These are phyloP conservation scores for human DNA, from an alignment of 2,113 vertebrate genomes.

Conservation along the genomic window GRCh38 chr18:32853501-32854000, in stretches of 20 bases:
- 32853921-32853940: background rate
- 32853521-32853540: background rate
- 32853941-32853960: background rate
- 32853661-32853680: background rate
- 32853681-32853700: background rate
- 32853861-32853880: background rate
- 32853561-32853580: slow-evolving; percentile 18
- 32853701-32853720: background rate
- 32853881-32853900: background rate
- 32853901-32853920: background rate
- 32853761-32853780: background rate
- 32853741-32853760: background rate
- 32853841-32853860: background rate
- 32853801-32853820: background rate
- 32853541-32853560: background rate
- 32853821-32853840: background rate
- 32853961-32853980: background rate
- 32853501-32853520: background rate
- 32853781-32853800: background rate
- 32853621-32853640: background rate
- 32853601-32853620: background rate
- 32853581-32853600: background rate
- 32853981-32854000: background rate
- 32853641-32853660: background rate
- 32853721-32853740: background rate